Evolutionary conservation across 2,888 invertebrate genomes (phyloP).

Genomic region (Gryllus longicercus): DNA sequence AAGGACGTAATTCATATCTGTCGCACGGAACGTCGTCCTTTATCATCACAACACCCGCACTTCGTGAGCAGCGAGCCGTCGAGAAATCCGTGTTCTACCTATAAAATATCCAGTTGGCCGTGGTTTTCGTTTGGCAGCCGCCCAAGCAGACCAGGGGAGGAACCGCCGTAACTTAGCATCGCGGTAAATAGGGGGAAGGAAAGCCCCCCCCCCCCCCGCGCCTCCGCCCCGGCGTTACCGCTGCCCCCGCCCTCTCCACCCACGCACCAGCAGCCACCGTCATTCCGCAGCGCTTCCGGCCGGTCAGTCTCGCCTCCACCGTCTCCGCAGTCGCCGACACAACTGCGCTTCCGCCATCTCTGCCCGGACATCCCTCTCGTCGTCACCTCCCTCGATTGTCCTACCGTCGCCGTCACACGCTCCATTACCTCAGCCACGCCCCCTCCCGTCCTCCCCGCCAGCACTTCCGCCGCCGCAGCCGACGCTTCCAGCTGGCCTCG

Average conservation of each 20-base stretch:
- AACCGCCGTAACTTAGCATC: neutral
- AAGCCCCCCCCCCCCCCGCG: neutral
- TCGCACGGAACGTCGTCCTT: neutral
- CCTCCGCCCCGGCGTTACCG: neutral
- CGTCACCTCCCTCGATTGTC: too few relatives aligned
- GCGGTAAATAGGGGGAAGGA: constrained; percentile 5
- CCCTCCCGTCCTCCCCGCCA: neutral
- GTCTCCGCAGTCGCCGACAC: too few relatives aligned
- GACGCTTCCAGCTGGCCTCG: too few relatives aligned
- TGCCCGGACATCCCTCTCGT: too few relatives aligned
- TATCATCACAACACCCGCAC: constrained; percentile 7
- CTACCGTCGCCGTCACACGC: too few relatives aligned
- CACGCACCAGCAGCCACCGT: too few relatives aligned
- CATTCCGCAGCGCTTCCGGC: too few relatives aligned
- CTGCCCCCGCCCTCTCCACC: too few relatives aligned
- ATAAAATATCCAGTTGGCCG: constrained; percentile 17
- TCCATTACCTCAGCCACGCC: neutral
- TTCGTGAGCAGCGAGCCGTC: neutral
- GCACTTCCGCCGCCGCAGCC: neutral
- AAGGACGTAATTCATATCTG: neutral
- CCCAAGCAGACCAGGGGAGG: neutral
- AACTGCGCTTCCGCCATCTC: too few relatives aligned
- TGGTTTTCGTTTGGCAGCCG: constrained; percentile 2
- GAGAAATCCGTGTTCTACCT: constrained; percentile 8
- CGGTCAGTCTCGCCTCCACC: too few relatives aligned